A percentile compares a stretch with the other conserved stretches of the same genome.
phyloP scores from a whole-genome alignment of 2,113 vertebrate genomes.

The Thoracochromis brauschi region DNA sequence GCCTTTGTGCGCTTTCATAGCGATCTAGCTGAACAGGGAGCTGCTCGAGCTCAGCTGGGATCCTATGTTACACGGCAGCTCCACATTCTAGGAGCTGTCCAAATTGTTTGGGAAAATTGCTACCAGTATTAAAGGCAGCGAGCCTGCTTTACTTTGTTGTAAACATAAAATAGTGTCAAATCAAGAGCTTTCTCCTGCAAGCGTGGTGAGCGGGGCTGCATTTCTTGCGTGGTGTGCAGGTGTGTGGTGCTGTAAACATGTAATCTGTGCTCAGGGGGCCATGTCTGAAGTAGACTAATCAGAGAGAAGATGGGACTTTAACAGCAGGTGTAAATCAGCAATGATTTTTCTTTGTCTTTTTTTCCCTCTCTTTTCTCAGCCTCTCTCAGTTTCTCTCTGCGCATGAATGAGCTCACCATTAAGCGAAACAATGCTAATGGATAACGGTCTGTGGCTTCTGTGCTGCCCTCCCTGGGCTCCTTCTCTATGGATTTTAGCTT shows the following conservation, averaged over 20 bases:
- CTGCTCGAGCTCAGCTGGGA: not conserved
- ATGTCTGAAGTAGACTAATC: constrained; percentile 45
- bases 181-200: constrained; percentile 13
- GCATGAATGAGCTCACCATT: constrained; percentile 12
- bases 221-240: constrained; percentile 13
- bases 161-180: not conserved
- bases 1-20: not conserved
- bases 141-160: not conserved
- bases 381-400: not conserved
- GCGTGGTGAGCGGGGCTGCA: not conserved
- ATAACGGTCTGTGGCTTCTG: not conserved
- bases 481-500: not conserved
- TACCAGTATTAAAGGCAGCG: not conserved
- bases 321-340: constrained; percentile 51
- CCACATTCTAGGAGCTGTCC: not conserved
- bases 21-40: not conserved
- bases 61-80: not conserved
- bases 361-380: not conserved
- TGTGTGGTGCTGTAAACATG: constrained; percentile 19
- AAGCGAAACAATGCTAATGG: constrained; percentile 12
- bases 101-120: not conserved
- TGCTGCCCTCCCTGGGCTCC: not conserved
- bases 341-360: constrained; percentile 11
- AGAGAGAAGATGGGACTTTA: constrained; percentile 24
- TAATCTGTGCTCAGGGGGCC: constrained; percentile 38